Percentiles rank a stretch among this genome's conserved stretches.
Conservation (phyloP, 2,888 invertebrate species). For the Harpagoxenus sublaevis region DNA sequence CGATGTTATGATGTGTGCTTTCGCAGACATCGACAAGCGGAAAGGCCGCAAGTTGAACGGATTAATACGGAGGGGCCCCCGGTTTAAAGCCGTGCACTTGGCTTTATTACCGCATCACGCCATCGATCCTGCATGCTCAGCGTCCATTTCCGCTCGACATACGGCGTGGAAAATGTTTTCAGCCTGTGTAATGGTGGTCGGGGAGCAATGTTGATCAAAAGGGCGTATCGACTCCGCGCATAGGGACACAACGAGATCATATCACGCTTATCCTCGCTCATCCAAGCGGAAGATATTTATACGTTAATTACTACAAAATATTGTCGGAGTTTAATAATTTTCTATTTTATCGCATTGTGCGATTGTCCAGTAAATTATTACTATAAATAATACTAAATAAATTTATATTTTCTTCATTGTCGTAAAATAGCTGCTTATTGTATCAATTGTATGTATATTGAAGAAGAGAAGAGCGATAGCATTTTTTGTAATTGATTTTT, state of each 20-base stretch:
- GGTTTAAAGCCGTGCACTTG: constrained; percentile 24
- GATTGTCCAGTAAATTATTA: neutral
- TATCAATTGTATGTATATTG: neutral
- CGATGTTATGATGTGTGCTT: neutral
- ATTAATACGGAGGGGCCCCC: constrained; percentile 15
- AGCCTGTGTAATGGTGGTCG: constrained; percentile 19
- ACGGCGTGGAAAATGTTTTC: constrained; percentile 39
- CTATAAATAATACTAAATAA: neutral
- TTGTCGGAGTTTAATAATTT: neutral
- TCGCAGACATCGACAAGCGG: neutral
- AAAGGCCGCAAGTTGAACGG: constrained; percentile 17
- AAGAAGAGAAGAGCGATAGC: neutral
- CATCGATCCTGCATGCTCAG: constrained; percentile 22
- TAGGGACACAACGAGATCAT: constrained; percentile 4
- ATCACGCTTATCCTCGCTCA: neutral
- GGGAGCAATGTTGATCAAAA: constrained; percentile 28
- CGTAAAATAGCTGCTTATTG: neutral
- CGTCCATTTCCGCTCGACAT: constrained; percentile 11
- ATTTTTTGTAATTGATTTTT: constrained; percentile 9
- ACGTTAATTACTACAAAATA: neutral
- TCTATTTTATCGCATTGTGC: neutral
- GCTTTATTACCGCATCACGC: constrained; percentile 30
- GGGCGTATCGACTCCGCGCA: constrained; percentile 1
- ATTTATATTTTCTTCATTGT: neutral
- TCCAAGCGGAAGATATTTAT: neutral